Percentiles rank a stretch among this genome's conserved stretches.
Evolutionary conservation across 2,797 vertebrate species (phyloP).

Genomic region (Eleutherodactylus coqui): DNA sequence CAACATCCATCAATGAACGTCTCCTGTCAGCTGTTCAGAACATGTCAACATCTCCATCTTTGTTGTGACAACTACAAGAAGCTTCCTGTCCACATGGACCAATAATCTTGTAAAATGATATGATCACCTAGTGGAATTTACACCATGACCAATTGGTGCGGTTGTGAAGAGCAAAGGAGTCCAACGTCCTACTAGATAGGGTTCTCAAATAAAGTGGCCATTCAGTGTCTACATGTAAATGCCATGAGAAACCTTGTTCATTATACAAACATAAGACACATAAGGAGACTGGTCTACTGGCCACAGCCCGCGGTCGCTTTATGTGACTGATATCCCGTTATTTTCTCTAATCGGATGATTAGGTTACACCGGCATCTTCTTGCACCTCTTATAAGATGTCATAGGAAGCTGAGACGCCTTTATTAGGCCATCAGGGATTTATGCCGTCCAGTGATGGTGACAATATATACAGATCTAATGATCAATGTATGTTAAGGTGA

Average conservation of each 20-base stretch:
- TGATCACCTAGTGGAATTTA: too few species aligned
- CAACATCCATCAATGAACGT: too few species aligned
- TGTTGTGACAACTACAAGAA: too few species aligned
- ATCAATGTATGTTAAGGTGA: constrained; percentile 47
- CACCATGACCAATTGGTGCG: too few species aligned
- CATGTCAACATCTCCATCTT: too few species aligned
- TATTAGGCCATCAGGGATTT: not conserved
- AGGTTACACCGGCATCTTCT: not conserved
- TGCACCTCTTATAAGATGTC: not conserved
- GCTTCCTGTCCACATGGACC: too few species aligned
- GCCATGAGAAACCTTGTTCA: not conserved
- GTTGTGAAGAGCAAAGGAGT: too few species aligned
- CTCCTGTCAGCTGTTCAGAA: too few species aligned
- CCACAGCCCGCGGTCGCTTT: not conserved
- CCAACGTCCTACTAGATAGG: too few species aligned
- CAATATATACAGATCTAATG: not conserved
- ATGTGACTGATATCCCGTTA: not conserved
- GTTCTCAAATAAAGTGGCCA: too few species aligned
- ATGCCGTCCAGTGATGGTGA: not conserved
- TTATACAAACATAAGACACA: not conserved
- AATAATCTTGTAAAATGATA: too few species aligned
- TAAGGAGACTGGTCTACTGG: not conserved
- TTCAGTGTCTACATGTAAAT: not conserved
- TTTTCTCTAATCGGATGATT: not conserved
- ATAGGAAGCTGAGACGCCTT: not conserved